Evolutionary conservation across 2,888 invertebrate genomes (phyloP).

Genomic region (Lithophane socia): DNA sequence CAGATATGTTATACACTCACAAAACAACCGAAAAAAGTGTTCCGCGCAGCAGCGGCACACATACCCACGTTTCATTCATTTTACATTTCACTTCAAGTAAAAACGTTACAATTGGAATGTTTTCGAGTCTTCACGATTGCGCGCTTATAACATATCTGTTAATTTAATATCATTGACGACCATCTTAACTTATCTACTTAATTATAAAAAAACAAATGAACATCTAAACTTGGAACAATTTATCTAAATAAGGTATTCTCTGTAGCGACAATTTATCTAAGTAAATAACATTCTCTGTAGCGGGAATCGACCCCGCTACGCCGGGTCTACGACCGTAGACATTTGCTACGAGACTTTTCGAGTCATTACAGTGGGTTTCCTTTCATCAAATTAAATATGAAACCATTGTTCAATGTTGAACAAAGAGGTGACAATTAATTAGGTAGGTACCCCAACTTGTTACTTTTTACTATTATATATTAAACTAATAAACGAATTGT

Average conservation of each 20-base stretch:
- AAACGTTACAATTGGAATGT: no score
- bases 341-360: constrained; percentile 2
- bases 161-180: no score
- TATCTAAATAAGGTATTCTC: no score
- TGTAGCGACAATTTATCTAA: no score
- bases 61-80: no score
- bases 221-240: background rate
- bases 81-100: no score
- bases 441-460: constrained; percentile 33
- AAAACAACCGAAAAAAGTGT: no score
- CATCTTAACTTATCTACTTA: no score
- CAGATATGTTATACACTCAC: no score
- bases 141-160: no score
- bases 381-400: background rate
- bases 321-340: constrained; percentile 5
- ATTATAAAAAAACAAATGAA: background rate
- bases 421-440: constrained; percentile 54
- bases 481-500: constrained; percentile 65
- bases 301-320: constrained; percentile 8
- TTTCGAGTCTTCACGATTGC: no score
- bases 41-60: no score
- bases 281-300: background rate
- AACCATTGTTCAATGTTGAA: constrained; percentile 33
- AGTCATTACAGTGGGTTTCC: background rate
- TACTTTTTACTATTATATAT: constrained; percentile 65